phyloP scores from a whole-genome alignment of 2,888 invertebrate species.

The Calameuta idolon region DNA sequence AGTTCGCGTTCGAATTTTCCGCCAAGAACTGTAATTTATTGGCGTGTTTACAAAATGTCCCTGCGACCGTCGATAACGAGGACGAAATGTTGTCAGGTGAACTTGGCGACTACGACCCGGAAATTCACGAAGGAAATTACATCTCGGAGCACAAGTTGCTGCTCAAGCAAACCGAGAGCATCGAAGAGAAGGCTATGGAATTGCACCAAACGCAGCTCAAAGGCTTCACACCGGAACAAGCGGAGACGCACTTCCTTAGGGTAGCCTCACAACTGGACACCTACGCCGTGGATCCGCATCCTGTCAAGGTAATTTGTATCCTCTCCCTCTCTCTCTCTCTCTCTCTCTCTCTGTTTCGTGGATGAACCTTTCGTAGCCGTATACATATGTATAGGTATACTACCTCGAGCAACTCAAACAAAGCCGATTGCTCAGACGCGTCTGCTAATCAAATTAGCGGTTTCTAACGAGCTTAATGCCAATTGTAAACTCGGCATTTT shows the following conservation, averaged over 20 bases:
- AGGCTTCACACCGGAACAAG: slow-evolving; percentile 87
- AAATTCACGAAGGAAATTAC: slow-evolving; percentile 89
- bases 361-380: neutral
- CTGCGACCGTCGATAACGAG: too few relatives aligned
- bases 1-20: too few relatives aligned
- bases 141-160: slow-evolving; percentile 91
- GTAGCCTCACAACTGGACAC: slow-evolving; percentile 93
- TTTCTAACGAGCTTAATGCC: too few relatives aligned
- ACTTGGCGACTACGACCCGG: slow-evolving; percentile 92
- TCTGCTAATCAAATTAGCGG: too few relatives aligned
- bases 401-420: too few relatives aligned
- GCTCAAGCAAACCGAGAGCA: slow-evolving; percentile 89
- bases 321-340: neutral
- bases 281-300: slow-evolving; percentile 97
- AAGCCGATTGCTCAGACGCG: too few relatives aligned
- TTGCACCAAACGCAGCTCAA: slow-evolving; percentile 89
- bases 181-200: slow-evolving; percentile 94
- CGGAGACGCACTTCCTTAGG: slow-evolving; percentile 91
- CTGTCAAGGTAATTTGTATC: slow-evolving; percentile 82
- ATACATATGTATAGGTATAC: neutral
- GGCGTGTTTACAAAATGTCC: too few relatives aligned
- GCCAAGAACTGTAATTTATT: too few relatives aligned
- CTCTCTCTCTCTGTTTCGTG: neutral
- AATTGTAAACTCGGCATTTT: too few relatives aligned
- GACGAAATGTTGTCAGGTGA: slow-evolving; percentile 76